A percentile compares a stretch with the other conserved stretches of the same genome.
phyloP scores from a whole-genome alignment of 2,113 vertebrate genomes.

The Corynorhinus townsendii region DNA sequence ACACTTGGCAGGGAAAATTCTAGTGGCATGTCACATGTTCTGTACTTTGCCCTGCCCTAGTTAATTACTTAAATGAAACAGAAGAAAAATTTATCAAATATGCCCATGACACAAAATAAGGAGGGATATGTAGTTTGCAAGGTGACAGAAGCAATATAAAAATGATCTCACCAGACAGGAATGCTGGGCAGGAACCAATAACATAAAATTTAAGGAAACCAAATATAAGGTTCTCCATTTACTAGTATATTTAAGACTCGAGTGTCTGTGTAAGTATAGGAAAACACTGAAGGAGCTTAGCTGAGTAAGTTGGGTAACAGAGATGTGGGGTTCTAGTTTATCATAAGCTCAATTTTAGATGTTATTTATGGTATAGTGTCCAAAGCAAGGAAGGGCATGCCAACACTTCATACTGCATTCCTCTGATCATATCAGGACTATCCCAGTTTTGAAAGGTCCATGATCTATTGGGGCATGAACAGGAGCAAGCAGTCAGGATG shows the following conservation, averaged over 20 bases:
- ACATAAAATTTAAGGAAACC: not conserved
- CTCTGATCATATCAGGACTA: not conserved
- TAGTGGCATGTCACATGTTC: not conserved
- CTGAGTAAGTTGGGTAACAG: not conserved
- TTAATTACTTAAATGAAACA: slow-evolving; percentile 30
- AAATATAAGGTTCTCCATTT: not conserved
- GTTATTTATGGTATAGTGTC: not conserved
- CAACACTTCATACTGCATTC: not conserved
- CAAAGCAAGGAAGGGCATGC: not conserved
- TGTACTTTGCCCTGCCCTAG: slow-evolving; percentile 31
- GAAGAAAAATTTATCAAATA: slow-evolving; percentile 31
- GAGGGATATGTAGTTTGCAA: not conserved
- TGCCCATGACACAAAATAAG: slow-evolving; percentile 10
- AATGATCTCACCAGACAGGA: slow-evolving; percentile 16
- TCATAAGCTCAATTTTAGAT: not conserved
- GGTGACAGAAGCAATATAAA: slow-evolving; percentile 2
- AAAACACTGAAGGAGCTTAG: not conserved
- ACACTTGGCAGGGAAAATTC: not conserved
- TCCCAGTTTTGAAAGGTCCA: not conserved
- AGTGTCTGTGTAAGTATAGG: not conserved
- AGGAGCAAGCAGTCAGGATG: not conserved
- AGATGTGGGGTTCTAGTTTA: not conserved
- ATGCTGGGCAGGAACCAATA: not conserved
- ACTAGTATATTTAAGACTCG: not conserved
- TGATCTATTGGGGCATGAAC: not conserved